These are phyloP conservation scores for Harpegnathos saltator DNA, from an alignment of 1,140 invertebrate species.

Conservation along the genomic window DNA sequence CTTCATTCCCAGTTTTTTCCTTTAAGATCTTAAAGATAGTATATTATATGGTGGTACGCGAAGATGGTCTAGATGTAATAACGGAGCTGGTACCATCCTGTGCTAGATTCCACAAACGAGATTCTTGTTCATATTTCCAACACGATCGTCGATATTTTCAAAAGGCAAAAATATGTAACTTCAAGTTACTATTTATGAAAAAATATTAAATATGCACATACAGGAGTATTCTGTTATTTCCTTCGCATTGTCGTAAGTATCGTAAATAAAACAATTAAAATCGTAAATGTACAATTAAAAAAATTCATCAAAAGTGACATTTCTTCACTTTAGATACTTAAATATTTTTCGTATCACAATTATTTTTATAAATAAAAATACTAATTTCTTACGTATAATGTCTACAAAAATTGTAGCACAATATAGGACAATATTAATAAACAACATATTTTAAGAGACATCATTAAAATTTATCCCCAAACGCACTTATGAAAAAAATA, in stretches of 20 bases:
- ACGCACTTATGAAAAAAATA: too few relatives aligned
- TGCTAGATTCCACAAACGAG: background rate
- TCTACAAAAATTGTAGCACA: too few relatives aligned
- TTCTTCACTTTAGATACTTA: background rate
- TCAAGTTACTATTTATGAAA: conserved; percentile 3
- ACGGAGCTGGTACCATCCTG: background rate
- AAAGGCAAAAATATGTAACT: background rate
- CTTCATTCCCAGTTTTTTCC: conserved; percentile 21
- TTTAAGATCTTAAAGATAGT: conserved; percentile 40
- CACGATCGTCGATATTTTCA: background rate
- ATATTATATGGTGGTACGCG: background rate
- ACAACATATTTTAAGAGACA: too few relatives aligned
- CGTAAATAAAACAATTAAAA: conserved; percentile 9
- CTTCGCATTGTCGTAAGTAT: background rate
- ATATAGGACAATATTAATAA: too few relatives aligned
- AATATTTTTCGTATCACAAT: background rate
- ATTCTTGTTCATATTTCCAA: conserved; percentile 14
- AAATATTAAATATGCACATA: conserved; percentile 11
- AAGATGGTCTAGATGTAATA: conserved; percentile 1
- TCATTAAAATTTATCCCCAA: too few relatives aligned
- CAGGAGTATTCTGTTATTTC: background rate
- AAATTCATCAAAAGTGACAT: background rate
- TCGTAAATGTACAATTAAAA: background rate
- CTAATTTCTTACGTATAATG: too few relatives aligned
- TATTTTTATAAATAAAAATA: background rate